phyloP scores from a whole-genome alignment of 2,888 invertebrate genomes.

The Cenopis cana region DNA sequence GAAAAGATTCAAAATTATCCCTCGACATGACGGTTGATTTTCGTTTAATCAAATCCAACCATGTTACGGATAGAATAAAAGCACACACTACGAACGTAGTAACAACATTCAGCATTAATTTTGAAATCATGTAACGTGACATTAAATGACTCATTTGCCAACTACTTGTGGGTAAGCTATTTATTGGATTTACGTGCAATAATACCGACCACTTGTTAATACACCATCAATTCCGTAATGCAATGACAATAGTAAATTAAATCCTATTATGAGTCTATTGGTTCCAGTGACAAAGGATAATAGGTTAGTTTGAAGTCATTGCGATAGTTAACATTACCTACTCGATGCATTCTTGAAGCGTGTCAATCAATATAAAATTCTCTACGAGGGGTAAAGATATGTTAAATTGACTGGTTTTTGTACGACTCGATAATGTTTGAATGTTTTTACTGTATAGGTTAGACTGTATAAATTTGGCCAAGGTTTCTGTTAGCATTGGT shows the following conservation, averaged over 20 bases:
- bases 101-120: background rate
- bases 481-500: too few relatives aligned
- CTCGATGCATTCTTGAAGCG: conserved; percentile 6
- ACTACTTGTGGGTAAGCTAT: conserved; percentile 2
- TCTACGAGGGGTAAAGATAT: background rate
- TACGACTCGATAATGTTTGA: too few relatives aligned
- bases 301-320: conserved; percentile 5
- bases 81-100: background rate
- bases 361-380: conserved; percentile 3
- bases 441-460: too few relatives aligned
- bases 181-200: conserved; percentile 20
- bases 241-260: conserved; percentile 4
- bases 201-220: conserved; percentile 15
- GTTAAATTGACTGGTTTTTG: too few relatives aligned
- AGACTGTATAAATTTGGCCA: too few relatives aligned
- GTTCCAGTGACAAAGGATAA: conserved; percentile 6
- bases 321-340: conserved; percentile 3
- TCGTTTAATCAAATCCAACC: background rate
- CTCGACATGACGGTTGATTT: background rate
- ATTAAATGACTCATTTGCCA: conserved; percentile 15
- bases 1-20: background rate
- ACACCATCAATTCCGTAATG: conserved; percentile 1
- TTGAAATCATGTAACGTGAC: conserved; percentile 5
- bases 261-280: conserved; percentile 16
- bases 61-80: background rate